A percentile compares a stretch with the other conserved stretches of the same genome.
Conservation (phyloP, 1,140 invertebrate species). For the Achatina immaculata region DNA sequence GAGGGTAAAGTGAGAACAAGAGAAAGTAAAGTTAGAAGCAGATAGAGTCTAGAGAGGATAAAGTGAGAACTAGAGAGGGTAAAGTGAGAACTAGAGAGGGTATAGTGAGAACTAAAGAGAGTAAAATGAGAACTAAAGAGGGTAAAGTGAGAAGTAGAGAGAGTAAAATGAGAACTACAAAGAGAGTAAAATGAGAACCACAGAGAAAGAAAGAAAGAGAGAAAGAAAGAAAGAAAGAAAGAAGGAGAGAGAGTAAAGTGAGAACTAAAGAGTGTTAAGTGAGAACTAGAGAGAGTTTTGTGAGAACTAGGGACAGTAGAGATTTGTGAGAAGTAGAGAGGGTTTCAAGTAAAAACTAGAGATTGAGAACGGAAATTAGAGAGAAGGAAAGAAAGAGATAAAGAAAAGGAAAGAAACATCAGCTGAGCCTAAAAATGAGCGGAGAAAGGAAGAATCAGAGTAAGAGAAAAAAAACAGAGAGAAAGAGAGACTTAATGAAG, state of each 20-base stretch:
- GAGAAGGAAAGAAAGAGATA: too few species aligned
- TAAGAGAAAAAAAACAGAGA: not conserved
- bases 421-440: not conserved
- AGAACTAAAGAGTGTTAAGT: too few species aligned
- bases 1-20: not conserved
- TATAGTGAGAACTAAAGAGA: slow-evolving; percentile 8
- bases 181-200: not conserved
- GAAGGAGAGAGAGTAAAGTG: too few species aligned
- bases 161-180: not conserved
- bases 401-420: not conserved
- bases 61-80: not conserved
- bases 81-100: not conserved
- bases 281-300: too few species aligned
- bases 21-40: not conserved
- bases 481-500: not conserved
- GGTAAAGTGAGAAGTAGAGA: not conserved
- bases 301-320: too few species aligned
- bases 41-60: not conserved
- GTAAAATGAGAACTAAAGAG: not conserved
- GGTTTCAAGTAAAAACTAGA: too few species aligned
- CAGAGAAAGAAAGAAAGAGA: not conserved
- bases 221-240: slow-evolving; percentile 23
- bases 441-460: not conserved
- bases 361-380: too few species aligned
- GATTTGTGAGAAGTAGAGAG: too few species aligned